A percentile compares a stretch with the other conserved stretches of the same genome.
phyloP scores from a whole-genome alignment of 2,797 vertebrate species.

The Sitta carolinensis region DNA sequence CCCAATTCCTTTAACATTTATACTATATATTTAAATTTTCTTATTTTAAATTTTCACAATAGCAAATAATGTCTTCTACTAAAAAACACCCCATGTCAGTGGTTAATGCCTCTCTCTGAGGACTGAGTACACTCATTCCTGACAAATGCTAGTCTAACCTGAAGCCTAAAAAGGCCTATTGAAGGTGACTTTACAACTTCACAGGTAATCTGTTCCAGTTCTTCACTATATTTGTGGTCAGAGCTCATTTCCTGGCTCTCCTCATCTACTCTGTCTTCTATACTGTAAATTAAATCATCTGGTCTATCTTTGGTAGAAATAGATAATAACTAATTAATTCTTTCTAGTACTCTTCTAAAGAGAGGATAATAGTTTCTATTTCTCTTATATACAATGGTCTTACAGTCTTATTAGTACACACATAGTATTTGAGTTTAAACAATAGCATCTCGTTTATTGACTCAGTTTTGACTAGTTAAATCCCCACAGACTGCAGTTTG shows the following conservation, averaged over 20 bases:
- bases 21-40: neutral
- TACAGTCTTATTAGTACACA: neutral
- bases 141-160: neutral
- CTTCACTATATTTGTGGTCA: neutral
- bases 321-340: neutral
- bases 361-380: neutral
- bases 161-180: neutral
- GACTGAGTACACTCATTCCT: neutral
- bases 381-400: neutral
- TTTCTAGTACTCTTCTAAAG: neutral
- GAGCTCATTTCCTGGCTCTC: neutral
- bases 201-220: neutral
- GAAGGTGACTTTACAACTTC: neutral
- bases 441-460: neutral
- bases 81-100: rapidly evolving
- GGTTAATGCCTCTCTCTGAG: neutral
- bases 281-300: neutral
- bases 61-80: neutral
- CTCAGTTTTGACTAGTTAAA: neutral
- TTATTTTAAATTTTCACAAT: neutral
- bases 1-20: neutral
- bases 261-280: neutral
- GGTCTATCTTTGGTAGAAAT: neutral
- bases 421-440: neutral
- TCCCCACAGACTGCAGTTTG: neutral